These are phyloP conservation scores for Loxodonta africana DNA, from an alignment of 2,113 vertebrate genomes.

Conservation along the genomic window DNA sequence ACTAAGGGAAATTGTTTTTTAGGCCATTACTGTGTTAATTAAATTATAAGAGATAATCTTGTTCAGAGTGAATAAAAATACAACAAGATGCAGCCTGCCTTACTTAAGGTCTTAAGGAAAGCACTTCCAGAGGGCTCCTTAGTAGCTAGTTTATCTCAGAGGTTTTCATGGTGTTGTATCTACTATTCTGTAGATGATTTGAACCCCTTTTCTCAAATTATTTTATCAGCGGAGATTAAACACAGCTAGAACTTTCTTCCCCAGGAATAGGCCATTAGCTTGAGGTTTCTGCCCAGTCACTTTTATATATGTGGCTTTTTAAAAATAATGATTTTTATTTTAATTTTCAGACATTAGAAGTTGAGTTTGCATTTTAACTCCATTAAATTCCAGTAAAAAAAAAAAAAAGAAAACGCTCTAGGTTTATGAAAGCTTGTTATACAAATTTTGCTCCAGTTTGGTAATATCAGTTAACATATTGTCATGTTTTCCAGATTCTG, in stretches of 20 bases:
- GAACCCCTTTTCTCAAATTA: not conserved
- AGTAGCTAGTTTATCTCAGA: not conserved
- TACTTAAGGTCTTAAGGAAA: not conserved
- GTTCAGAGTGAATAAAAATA: not conserved
- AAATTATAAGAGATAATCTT: constrained; percentile 36
- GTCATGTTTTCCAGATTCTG: constrained; percentile 16
- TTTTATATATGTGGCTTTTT: not conserved
- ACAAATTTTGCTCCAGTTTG: constrained; percentile 20
- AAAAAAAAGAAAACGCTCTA: not conserved
- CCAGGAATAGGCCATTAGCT: not conserved
- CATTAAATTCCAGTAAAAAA: not conserved
- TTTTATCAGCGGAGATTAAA: not conserved
- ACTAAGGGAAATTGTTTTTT: constrained; percentile 45
- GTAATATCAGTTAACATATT: not conserved
- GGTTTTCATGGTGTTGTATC: not conserved
- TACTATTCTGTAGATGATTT: not conserved
- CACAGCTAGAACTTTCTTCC: not conserved
- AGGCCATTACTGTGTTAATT: constrained; percentile 2
- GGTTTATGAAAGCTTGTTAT: constrained; percentile 50
- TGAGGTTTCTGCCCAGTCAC: not conserved
- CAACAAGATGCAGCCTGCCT: not conserved
- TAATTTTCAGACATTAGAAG: constrained; percentile 9
- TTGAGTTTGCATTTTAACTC: constrained; percentile 51
- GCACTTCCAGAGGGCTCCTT: not conserved
- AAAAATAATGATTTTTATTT: not conserved